Evolutionary conservation across 2,797 vertebrate genomes (phyloP).

Genomic region (Apodemus agrarius): DNA sequence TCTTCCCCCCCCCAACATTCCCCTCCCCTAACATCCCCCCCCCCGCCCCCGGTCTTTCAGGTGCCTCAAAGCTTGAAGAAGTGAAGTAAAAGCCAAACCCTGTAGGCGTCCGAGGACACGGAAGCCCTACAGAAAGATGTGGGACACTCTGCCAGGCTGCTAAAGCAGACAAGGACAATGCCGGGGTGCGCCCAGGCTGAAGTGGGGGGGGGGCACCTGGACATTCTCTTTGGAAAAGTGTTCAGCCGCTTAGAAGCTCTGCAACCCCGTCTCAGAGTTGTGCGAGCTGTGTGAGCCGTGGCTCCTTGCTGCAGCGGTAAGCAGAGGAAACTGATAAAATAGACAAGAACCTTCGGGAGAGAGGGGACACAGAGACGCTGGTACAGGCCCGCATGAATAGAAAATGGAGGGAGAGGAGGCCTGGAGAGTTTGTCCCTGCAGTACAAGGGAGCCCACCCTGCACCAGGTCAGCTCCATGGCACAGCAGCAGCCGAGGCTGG

Average conservation of each 20-base stretch:
- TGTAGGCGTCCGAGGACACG: conserved; percentile 75
- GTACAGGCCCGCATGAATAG: conserved; percentile 91
- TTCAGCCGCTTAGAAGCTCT: conserved; percentile 87
- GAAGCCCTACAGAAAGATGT: conserved; percentile 84
- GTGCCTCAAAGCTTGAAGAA: no score
- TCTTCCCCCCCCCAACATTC: no score
- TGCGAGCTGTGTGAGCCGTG: conserved; percentile 82
- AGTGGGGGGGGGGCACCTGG: conserved; percentile 86
- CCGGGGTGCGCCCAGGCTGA: conserved; percentile 88
- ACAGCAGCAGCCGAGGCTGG: conserved; percentile 89
- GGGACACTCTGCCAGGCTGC: conserved; percentile 86
- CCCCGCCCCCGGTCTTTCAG: no score
- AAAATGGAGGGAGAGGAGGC: conserved; percentile 91
- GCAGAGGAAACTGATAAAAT: conserved; percentile 83
- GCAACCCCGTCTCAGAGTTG: conserved; percentile 84
- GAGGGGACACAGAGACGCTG: conserved; percentile 79
- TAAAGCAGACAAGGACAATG: conserved; percentile 86
- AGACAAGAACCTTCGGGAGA: conserved; percentile 85
- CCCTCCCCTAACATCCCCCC: no score
- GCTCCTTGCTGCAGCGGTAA: conserved; percentile 86
- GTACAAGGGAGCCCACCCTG: conserved; percentile 91
- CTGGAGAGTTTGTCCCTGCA: conserved; percentile 92
- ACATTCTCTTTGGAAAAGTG: conserved; percentile 88
- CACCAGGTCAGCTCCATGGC: conserved; percentile 91
- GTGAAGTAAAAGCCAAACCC: background rate